Evolutionary conservation across 2,797 vertebrate species (phyloP), one percentile per base, ranked within the genome.

Genomic region (Malurus splendens): DNA sequence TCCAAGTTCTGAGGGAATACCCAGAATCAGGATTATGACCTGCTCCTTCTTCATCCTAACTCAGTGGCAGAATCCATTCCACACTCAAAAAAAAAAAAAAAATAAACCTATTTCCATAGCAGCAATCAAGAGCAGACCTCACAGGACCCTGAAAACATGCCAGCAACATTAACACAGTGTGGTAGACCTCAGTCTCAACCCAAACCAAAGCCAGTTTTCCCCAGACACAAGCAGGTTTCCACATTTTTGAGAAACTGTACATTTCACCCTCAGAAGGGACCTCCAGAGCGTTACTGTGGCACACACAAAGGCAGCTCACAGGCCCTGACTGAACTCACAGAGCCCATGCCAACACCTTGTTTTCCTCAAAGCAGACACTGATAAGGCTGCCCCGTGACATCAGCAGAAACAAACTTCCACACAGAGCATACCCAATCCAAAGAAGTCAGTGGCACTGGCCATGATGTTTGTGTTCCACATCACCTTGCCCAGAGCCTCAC

Each of bases 261-360:
- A 5, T 22, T 19, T 72, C 6, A 0, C 2, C 5, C 38, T 55
- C 25, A 18, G 36, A 65, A 16, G 2, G 24, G 8, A 27, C n/a
- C 7, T 14, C 8, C n/a, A 28, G 51, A 7, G 25, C 2, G 1
- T 50, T 56, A 11, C 28, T 28, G 1, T 4, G 12, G 18, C 73
- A 30, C 25, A 44, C 24, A 41, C 4, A 54, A 41, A 73, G 27
- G 33, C 41, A 86, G 54, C 32, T 48, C 33, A 48, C 17, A 44
- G 51, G 23, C 25, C 32, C 44, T 42, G 19, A 28, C 25, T 30
- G 25, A 56, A 33, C 33, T 18, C 20, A 19, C 66, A 70, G n/a
- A 56, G 44, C 28, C 28, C 32, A 59, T 2, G 1, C 23, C 57
- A 77, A 18, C 4, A 10, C 17, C 36, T n/a, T 32, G 33, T 39